These are phyloP conservation scores for Octodon degus DNA, from an alignment of 2,113 vertebrate genomes.

Conservation along the genomic window DNA sequence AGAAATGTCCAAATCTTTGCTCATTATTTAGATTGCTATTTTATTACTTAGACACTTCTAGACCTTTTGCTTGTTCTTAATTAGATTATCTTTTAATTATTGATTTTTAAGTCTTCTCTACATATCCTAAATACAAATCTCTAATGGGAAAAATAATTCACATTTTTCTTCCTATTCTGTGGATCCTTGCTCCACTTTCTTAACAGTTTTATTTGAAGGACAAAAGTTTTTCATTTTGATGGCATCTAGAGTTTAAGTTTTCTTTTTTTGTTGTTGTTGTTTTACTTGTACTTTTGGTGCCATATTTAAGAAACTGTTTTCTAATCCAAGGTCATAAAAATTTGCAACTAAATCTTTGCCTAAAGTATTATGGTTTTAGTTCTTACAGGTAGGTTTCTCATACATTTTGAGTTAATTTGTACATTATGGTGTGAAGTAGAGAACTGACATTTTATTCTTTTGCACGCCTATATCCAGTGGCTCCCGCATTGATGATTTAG, in stretches of 20 bases:
- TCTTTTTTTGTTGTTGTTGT: background rate
- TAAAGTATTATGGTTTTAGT: background rate
- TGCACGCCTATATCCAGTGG: background rate
- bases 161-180: background rate
- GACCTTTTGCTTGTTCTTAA: background rate
- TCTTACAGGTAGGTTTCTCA: background rate
- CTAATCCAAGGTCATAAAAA: conserved; percentile 9
- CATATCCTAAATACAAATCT: background rate
- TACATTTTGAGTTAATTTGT: conserved; percentile 25
- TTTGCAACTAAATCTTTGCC: background rate
- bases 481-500: background rate
- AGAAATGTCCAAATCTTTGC: background rate
- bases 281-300: background rate
- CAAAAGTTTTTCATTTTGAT: conserved; percentile 38
- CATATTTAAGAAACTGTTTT: background rate
- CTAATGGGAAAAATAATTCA: background rate
- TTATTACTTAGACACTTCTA: background rate
- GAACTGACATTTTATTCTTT: background rate
- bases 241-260: background rate
- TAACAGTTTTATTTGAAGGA: background rate
- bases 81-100: background rate
- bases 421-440: background rate
- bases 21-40: background rate
- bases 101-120: background rate
- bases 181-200: background rate